Evolutionary conservation across 2,113 vertebrate species (phyloP).

Genomic region (Actenoides hombroni): DNA sequence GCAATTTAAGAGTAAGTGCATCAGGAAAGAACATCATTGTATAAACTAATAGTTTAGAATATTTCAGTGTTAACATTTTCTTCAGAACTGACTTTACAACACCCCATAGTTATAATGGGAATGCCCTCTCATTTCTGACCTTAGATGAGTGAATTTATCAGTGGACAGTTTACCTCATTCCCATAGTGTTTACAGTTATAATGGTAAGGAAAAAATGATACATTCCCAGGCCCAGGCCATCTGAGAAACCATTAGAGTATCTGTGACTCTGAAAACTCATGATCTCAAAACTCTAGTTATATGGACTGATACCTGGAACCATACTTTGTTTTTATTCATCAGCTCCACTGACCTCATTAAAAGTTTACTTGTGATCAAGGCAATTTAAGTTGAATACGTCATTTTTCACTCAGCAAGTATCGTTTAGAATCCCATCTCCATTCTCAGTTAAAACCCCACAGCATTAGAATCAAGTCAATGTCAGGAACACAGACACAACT

Average conservation of each 20-base stretch:
- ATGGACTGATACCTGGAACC: background rate
- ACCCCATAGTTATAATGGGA: background rate
- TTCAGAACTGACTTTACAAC: background rate
- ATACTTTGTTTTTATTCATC: background rate
- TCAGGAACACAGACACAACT: background rate
- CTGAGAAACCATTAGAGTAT: background rate
- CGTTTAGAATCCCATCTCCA: background rate
- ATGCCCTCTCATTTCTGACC: background rate
- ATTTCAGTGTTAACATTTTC: background rate
- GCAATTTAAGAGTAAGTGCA: background rate
- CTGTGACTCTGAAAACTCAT: background rate
- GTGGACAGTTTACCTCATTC: background rate
- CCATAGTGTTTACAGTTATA: background rate
- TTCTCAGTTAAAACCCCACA: background rate
- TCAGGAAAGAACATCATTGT: background rate
- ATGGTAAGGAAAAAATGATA: background rate
- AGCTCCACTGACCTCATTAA: background rate
- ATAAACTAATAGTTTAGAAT: background rate
- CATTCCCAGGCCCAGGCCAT: background rate
- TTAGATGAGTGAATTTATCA: background rate
- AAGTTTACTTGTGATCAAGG: background rate
- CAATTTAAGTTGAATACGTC: background rate
- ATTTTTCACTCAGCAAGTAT: background rate
- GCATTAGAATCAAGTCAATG: background rate
- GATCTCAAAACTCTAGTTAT: background rate